Percentiles rank a stretch among this genome's conserved stretches.
phyloP scores from a whole-genome alignment of 2,888 invertebrate species.

The Neria commutata region DNA sequence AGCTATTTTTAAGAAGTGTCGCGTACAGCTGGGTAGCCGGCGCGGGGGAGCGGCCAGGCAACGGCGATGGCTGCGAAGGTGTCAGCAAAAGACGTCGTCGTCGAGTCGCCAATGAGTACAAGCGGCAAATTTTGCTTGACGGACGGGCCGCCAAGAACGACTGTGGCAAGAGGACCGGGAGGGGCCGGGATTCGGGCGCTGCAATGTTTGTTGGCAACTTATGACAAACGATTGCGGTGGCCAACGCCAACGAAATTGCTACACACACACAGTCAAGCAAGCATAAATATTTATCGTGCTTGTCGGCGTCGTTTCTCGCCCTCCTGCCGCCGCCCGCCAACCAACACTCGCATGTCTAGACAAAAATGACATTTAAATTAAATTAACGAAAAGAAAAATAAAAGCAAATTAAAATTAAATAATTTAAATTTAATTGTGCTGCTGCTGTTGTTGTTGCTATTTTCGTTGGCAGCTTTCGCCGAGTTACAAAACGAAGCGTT shows the following conservation, averaged over 20 bases:
- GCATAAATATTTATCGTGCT: not conserved
- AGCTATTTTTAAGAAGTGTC: too few species aligned
- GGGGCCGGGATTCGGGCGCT: not conserved
- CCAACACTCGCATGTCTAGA: conserved; percentile 38
- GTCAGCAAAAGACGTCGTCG: too few species aligned
- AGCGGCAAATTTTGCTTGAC: conserved; percentile 25
- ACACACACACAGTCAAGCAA: too few species aligned
- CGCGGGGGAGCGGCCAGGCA: too few species aligned
- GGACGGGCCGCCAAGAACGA: conserved; percentile 25
- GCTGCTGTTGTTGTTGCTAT: not conserved
- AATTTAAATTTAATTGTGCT: conserved; percentile 50
- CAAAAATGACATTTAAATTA: conserved; percentile 49
- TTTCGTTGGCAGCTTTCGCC: conserved; percentile 15
- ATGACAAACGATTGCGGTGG: too few species aligned
- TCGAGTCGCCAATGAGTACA: too few species aligned
- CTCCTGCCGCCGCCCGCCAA: not conserved
- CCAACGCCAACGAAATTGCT: too few species aligned
- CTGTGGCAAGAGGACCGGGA: not conserved
- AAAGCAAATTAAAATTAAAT: conserved; percentile 44
- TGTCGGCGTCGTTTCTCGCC: not conserved
- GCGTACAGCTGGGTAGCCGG: too few species aligned
- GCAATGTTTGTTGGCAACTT: conserved; percentile 39
- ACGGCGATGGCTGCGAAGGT: too few species aligned
- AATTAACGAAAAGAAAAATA: conserved; percentile 54
- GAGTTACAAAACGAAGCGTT: too few species aligned